These are phyloP conservation scores for Calidris pugnax DNA, from an alignment of 2,113 vertebrate species.

Conservation along the genomic window DNA sequence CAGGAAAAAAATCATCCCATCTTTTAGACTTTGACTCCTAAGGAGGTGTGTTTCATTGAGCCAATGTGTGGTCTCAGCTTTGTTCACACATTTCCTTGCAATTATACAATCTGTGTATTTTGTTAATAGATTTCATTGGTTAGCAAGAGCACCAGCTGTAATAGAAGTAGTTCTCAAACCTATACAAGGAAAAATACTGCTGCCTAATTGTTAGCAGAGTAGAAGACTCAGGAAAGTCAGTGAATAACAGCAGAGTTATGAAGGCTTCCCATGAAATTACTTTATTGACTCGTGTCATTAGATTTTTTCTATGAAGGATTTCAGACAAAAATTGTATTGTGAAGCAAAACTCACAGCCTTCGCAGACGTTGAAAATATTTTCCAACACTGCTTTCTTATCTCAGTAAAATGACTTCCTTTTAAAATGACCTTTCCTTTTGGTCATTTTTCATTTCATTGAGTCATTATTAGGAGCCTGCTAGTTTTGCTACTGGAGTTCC, in stretches of 20 bases:
- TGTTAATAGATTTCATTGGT: conserved; percentile 27
- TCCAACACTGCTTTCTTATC: not conserved
- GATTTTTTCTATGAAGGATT: not conserved
- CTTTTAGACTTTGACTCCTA: not conserved
- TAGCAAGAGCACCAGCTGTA: not conserved
- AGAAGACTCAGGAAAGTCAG: not conserved
- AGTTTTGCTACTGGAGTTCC: not conserved
- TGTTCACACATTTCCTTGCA: conserved; percentile 29
- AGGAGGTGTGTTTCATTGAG: not conserved
- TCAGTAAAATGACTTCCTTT: not conserved
- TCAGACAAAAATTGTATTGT: not conserved
- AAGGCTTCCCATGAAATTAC: not conserved
- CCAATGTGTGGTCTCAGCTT: not conserved
- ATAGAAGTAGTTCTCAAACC: not conserved
- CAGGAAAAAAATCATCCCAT: not conserved
- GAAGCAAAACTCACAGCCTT: not conserved
- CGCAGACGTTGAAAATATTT: not conserved
- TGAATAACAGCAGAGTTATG: not conserved
- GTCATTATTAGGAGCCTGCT: not conserved
- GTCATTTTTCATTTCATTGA: not conserved
- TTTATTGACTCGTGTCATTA: not conserved
- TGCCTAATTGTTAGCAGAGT: not conserved
- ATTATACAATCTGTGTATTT: not conserved
- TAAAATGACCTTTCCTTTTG: not conserved
- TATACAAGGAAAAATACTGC: not conserved